A percentile compares a stretch with the other conserved stretches of the same genome.
phyloP scores from a whole-genome alignment of 2,797 vertebrate genomes.

The Carcharodon carcharias region DNA sequence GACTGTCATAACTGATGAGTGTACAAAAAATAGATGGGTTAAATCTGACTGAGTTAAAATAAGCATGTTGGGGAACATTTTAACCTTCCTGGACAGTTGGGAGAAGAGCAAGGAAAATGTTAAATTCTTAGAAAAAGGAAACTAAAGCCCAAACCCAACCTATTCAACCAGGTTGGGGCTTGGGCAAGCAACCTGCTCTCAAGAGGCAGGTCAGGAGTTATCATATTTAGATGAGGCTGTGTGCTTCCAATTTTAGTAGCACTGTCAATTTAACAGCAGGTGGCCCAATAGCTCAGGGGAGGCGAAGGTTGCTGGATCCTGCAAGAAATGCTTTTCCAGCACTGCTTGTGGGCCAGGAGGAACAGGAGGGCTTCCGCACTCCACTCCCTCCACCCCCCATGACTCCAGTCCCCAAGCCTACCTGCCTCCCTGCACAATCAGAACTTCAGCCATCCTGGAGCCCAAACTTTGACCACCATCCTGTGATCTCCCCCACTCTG shows the following conservation, averaged over 20 bases:
- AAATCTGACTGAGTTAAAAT: neutral
- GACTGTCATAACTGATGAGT: neutral
- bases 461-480: too few relatives aligned
- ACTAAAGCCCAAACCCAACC: neutral
- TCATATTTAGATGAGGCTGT: too few relatives aligned
- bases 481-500: too few relatives aligned
- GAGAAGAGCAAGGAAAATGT: neutral
- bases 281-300: neutral
- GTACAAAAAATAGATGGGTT: neutral
- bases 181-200: too few relatives aligned
- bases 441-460: too few relatives aligned
- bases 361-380: too few relatives aligned
- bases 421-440: neutral
- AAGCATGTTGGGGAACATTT: neutral
- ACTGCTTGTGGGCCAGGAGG: neutral
- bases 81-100: neutral
- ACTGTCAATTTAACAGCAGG: too few relatives aligned
- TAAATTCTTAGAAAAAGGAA: neutral
- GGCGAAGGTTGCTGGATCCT: neutral
- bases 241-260: too few relatives aligned
- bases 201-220: too few relatives aligned
- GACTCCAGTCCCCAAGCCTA: neutral
- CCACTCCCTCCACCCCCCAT: too few relatives aligned
- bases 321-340: neutral
- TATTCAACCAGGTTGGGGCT: neutral